Base-by-base conservation (phyloP, 1,140 invertebrate species). In the Triops cancriformis region DNA sequence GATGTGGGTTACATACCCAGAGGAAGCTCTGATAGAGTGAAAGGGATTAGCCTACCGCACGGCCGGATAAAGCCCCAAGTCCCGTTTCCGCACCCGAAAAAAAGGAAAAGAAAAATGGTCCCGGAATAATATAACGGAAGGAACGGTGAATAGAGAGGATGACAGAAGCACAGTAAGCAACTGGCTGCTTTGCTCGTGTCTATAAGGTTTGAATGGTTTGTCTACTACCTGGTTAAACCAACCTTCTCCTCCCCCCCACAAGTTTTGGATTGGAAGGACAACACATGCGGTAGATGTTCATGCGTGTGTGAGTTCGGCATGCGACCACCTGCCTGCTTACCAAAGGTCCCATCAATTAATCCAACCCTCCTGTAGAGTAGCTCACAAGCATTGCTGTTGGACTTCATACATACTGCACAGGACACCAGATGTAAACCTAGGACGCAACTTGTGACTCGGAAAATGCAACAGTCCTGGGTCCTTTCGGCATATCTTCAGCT, bases 291-390 rank as follows among this genome's bases (percentile, higher is more conserved):
- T 64, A 23, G 14, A 64, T 23, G 51, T 64, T 64, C 51, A 23
- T 64, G 51, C 51, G 51, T 64, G 51, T 64, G 51, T 14, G n/a
- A 64, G 51, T 64, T 64, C 51, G 51, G 51, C 51, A 64, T 64
- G 51, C 51, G 51, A 64, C 51, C 51, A 64, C 51, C 51, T 64
- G 51, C 51, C 51, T 64, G 51, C 51, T 64, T 64, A 64, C 51
- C 51, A n/a, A 64, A 64, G 51, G 51, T 64, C 23, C 51, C 51
- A 64, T 64, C 51, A 64, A 64, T 64, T 64, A 64, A 64, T 64
- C 51, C 18, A 64, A 64, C 51, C 51, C 51, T 23, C 51, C 51
- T 64, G 51, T 7, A n/a, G 18, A 64, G 18, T n/a, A 18, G 23
- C 45, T 12, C 51, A 64, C 51, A 64, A n/a, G 7, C 51, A 64